Evolutionary conservation across 92 coral and sea anemone species (phyloP), one percentile per base, ranked within the genome.

Genomic region (Desmophyllum pertusum): DNA sequence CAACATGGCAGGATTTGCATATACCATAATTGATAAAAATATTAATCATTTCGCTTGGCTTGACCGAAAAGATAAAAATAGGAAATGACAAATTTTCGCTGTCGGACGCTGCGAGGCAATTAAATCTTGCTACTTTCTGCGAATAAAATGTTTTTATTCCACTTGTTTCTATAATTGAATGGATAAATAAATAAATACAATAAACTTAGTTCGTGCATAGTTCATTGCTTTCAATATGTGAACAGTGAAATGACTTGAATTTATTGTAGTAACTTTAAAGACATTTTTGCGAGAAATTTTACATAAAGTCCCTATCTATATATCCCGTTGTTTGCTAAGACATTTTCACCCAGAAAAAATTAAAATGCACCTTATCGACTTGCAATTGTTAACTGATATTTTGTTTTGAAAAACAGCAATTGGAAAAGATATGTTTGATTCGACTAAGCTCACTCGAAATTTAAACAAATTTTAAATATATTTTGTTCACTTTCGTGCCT

Each of bases 1-100:
- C 13, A n/a, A n/a, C n/a, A n/a, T n/a, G n/a, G n/a, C 63, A 23
- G 23, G 38, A 65, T 65, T 67, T 67, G 73, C 73, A 67, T 67
- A 67, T 67, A 27, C 15, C 73, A 36, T 67, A 33, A 37, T 67
- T 67, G 42, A 65, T 17, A 17, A 67, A 36, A 27, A 67, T 65
- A 65, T 31, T 65, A 65, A 19, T 67, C 73, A 67, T 37, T 67
- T 67, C 42, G 43, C 40, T 37, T 15, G 73, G 25, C 41, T 19
- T 30, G 30, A 45, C 18, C 36, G 25, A 36, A 53, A 53, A 14
- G 36, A 25, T 29, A 31, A n/a, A 61, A 41, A 8, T 18, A 27
- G 21, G 57, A 21, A 14, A 36, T 37, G 73, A 62, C 37, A 62
- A 76, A 57, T 25, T n/a, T 76, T 59, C 38, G 40, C 83, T 15